phyloP scores from a whole-genome alignment of 2,797 vertebrate species.

The Sebastes wilsoni region DNA sequence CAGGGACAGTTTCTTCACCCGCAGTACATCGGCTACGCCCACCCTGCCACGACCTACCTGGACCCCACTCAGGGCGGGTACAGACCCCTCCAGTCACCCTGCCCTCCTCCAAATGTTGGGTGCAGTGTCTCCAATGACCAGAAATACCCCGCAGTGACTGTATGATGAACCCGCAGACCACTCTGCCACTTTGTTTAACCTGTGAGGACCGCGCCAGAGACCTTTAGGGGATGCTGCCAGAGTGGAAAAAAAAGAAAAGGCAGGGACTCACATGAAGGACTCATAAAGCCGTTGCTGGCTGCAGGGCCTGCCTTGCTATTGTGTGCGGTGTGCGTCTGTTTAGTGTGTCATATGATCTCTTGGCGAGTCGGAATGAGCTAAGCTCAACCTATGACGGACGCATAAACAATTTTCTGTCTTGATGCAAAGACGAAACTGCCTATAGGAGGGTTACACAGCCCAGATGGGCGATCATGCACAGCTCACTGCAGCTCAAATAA shows the following conservation, averaged over 20 bases:
- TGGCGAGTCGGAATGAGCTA: conserved; percentile 49
- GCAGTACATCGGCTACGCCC: conserved; percentile 93
- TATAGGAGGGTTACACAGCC: conserved; percentile 29
- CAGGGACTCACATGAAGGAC: conserved; percentile 70
- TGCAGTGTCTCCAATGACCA: conserved; percentile 87
- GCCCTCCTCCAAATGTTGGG: conserved; percentile 79
- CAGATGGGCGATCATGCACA: conserved; percentile 47
- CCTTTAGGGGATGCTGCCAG: conserved; percentile 34
- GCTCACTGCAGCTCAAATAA: conserved; percentile 40
- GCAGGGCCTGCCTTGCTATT: conserved; percentile 50
- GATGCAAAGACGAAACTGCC: conserved; percentile 43
- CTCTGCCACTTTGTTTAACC: conserved; percentile 54
- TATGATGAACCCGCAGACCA: conserved; percentile 83
- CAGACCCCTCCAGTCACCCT: conserved; percentile 93
- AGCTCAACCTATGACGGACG: conserved; percentile 46
- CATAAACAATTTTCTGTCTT: conserved; percentile 48
- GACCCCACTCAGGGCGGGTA: conserved; percentile 90
- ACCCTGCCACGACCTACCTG: conserved; percentile 85
- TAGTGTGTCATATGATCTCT: conserved; percentile 53
- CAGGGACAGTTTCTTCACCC: conserved; percentile 96
- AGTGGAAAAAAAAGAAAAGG: conserved; percentile 26
- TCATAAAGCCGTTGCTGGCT: conserved; percentile 58
- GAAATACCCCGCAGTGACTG: conserved; percentile 94
- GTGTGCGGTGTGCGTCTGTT: conserved; percentile 66
- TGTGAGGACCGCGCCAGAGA: conserved; percentile 51